Percentiles rank a stretch among this genome's conserved stretches.
phyloP scores from a whole-genome alignment of 1,140 invertebrate genomes.

The Caenorhabditis elegans region WBcel235 BX284605.5:10457001-10457500 shows the following conservation, averaged over 20 bases:
- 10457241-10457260: conserved; percentile 49
- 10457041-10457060: neutral
- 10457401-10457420: neutral
- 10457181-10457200: conserved; percentile 80
- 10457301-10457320: conserved; percentile 16
- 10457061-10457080: too few relatives aligned
- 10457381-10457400: neutral
- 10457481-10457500: conserved; percentile 11
- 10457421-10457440: neutral
- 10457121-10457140: conserved; percentile 77
- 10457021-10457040: too few relatives aligned
- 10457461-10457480: neutral
- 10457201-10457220: conserved; percentile 42
- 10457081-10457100: conserved; percentile 10
- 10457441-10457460: neutral
- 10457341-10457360: neutral
- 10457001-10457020: too few relatives aligned
- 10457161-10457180: conserved; percentile 86
- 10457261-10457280: conserved; percentile 37
- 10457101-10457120: conserved; percentile 42
- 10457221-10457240: conserved; percentile 48
- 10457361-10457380: neutral
- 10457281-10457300: conserved; percentile 10
- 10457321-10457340: neutral
- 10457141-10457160: conserved; percentile 88